A percentile compares a stretch with the other conserved stretches of the same genome.
These are phyloP conservation scores for Hyperopisus bebe DNA, from an alignment of 2,113 vertebrate species.

Conservation along the genomic window DNA sequence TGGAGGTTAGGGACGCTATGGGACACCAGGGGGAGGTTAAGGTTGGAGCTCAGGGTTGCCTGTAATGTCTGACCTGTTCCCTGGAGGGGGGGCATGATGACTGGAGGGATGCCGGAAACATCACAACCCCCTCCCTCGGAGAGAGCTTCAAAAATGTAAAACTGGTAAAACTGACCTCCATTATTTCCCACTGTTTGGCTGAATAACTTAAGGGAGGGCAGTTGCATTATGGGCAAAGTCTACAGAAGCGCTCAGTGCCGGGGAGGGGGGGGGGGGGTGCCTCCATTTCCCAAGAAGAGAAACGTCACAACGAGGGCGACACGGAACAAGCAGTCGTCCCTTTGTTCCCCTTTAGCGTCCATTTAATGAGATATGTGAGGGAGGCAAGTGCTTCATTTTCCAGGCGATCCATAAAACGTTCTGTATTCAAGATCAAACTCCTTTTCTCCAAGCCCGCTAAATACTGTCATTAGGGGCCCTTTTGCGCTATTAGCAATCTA, in stretches of 20 bases:
- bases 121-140: conserved; percentile 24
- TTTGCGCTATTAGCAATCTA: neutral
- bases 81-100: neutral
- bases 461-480: neutral
- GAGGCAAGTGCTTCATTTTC: conserved; percentile 18
- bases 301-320: neutral
- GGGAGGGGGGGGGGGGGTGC: conserved; percentile 32
- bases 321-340: neutral
- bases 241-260: conserved; percentile 96
- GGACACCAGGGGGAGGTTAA: neutral
- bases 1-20: neutral
- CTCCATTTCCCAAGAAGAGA: conserved; percentile 11
- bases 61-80: neutral
- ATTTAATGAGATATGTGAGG: neutral
- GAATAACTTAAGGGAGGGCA: conserved; percentile 95
- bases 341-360: neutral
- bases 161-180: conserved; percentile 89
- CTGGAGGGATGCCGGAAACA: neutral
- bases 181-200: conserved; percentile 99
- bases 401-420: neutral
- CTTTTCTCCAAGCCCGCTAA: neutral
- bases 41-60: neutral
- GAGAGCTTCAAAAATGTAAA: conserved; percentile 80
- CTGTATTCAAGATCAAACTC: neutral
- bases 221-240: conserved; percentile 99